phyloP scores from a whole-genome alignment of 2,797 vertebrate genomes.

The Erithacus rubecula region DNA sequence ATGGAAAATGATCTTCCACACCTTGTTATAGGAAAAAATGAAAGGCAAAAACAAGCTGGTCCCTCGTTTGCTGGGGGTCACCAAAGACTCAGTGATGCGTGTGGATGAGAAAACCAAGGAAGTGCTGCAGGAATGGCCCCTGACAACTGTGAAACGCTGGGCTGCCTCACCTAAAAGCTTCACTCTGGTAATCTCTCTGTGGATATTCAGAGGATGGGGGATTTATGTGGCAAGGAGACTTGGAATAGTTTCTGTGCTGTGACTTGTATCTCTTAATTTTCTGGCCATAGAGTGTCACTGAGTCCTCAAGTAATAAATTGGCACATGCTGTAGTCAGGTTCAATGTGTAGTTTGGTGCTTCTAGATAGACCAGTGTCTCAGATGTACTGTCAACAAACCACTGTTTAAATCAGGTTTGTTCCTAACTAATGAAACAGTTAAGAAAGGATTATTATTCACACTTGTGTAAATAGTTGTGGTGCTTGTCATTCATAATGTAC shows the following conservation, averaged over 20 bases:
- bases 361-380: neutral
- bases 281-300: neutral
- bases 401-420: neutral
- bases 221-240: neutral
- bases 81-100: conserved; percentile 98
- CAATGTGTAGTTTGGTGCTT: neutral
- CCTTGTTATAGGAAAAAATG: conserved; percentile 90
- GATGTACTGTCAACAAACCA: neutral
- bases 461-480: neutral
- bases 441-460: neutral
- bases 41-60: conserved; percentile 98
- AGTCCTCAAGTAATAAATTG: neutral
- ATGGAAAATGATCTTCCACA: neutral
- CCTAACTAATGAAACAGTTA: neutral
- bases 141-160: conserved; percentile 98
- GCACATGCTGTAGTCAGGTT: neutral
- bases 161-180: conserved; percentile 98
- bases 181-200: conserved; percentile 85
- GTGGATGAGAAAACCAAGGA: conserved; percentile 98
- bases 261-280: neutral
- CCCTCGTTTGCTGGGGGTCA: conserved; percentile 93
- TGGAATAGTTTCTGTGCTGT: neutral
- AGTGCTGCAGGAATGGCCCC: conserved; percentile 96
- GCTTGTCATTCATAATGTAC: neutral
- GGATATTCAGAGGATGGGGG: neutral